Evolutionary conservation across 2,888 invertebrate species (phyloP), one percentile per base, ranked within the genome.

Genomic region (Oxystoma pomonae): DNA sequence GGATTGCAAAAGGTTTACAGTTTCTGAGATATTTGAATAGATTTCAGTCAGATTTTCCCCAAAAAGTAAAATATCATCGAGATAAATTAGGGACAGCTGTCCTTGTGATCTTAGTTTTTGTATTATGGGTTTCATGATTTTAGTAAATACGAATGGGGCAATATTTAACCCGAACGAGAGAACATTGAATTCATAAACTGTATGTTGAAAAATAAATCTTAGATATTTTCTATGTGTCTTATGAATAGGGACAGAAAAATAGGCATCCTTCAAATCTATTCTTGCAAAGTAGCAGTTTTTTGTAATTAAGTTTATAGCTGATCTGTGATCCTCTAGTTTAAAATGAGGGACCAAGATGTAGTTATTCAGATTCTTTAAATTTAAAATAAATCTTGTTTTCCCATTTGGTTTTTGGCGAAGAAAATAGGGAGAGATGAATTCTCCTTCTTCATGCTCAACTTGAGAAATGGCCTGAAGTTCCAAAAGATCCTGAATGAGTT

Each of bases 401-500:
- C 59, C 59, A 59, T 59, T 59, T 59, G 59, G 16, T 17, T 59
- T 59, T 49, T 51, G n/a, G 21, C 60, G 53, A 20, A 60, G 55
- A 18, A 60, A 60, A n/a, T n/a, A n/a, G n/a, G n/a, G n/a, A n/a
- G n/a, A n/a, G n/a, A n/a, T n/a, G n/a, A 61, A 57, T 16, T 61
- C 16, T 21, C 61, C 57, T 16, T 22, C n/a, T n/a, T n/a, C n/a
- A n/a, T n/a, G n/a, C n/a, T n/a, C n/a, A n/a, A n/a, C n/a, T n/a
- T n/a, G n/a, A n/a, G n/a, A n/a, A n/a, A n/a, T n/a, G n/a, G n/a
- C n/a, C n/a, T n/a, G n/a, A n/a, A n/a, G n/a, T n/a, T n/a, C n/a
- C n/a, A n/a, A n/a, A n/a, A n/a, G n/a, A n/a, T n/a, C n/a, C n/a
- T n/a, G n/a, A n/a, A n/a, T n/a, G n/a, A n/a, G n/a, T n/a, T n/a